Base-by-base conservation (phyloP, 2,888 invertebrate genomes). In the Chrysolina americana region DNA sequence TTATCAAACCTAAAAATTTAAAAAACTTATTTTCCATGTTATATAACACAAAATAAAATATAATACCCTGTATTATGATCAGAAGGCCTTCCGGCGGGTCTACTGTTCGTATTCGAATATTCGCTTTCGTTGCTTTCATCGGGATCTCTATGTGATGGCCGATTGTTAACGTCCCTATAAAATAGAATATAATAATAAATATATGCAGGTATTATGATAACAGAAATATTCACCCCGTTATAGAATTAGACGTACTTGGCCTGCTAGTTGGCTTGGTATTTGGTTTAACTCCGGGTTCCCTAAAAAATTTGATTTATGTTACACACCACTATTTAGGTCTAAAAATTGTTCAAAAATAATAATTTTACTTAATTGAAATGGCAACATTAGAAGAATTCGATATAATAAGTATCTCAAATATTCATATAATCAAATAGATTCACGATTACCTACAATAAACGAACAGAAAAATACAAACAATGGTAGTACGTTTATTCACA, bases 161-260 rank as follows among this genome's bases (percentile, higher is more conserved):
- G 66, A 50, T 53, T 28, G 36, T 50, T 4, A 28, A 50, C 36
- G n/a, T 66, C 48, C 50, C 66, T 66, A 17, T 50, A 66, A 66
- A 47, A 19, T 21, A 48, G 48, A 41, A 44, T 47, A 41, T 41
- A 64, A 28, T 5, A 28, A 28, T 28, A 28, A 59, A 5, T 28
- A 15, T 6, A 47, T 36, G 36, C 36, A 36, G 4, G 8, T 36
- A 36, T 6, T 36, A 8, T 3, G 36, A 48, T 17, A 48, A 48
- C n/a, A 5, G 19, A 36, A 59, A 59, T 59, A 59, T 36, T 59
- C 15, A 59, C 59, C 59, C 59, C 19, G n/a, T 36, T 6, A 59
- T 59, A n/a, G 28, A 59, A 36, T 59, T 59, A 6, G 28, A 28
- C 15, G n/a, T 59, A 36, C 28, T 59, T 15, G 59, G 59, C n/a